phyloP scores from a whole-genome alignment of 2,888 invertebrate genomes.

The Eledona agricola region DNA sequence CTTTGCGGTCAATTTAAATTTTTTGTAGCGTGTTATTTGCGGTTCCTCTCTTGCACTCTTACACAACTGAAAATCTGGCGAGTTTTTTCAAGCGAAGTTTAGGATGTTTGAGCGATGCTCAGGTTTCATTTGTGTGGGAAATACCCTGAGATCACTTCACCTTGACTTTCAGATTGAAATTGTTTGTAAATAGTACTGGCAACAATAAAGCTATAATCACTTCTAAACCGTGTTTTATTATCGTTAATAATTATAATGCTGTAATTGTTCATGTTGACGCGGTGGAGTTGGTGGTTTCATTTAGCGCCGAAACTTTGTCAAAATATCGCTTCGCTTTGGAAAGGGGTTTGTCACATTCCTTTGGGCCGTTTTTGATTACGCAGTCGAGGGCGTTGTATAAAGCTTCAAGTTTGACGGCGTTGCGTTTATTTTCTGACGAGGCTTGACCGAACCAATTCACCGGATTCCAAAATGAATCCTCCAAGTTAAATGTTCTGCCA shows the following conservation, averaged over 20 bases:
- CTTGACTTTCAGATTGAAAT: slow-evolving; percentile 34
- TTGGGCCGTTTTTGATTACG: slow-evolving; percentile 5
- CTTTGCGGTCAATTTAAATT: too few species aligned
- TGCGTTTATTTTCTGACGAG: neutral
- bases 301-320: slow-evolving; percentile 2
- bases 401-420: slow-evolving; percentile 13
- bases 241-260: too few species aligned
- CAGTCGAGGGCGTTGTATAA: slow-evolving; percentile 25
- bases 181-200: slow-evolving; percentile 13
- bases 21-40: too few species aligned
- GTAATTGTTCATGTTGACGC: too few species aligned
- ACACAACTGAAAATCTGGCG: neutral
- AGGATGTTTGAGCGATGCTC: slow-evolving; percentile 2
- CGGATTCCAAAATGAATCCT: slow-evolving; percentile 12
- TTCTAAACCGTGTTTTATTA: too few species aligned
- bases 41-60: too few species aligned
- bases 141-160: slow-evolving; percentile 35
- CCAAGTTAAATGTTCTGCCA: slow-evolving; percentile 3
- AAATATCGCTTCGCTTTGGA: slow-evolving; percentile 13
- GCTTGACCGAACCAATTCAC: slow-evolving; percentile 24
- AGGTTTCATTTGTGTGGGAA: slow-evolving; percentile 21
- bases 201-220: neutral
- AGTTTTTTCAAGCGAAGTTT: neutral
- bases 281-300: too few species aligned
- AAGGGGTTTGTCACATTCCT: slow-evolving; percentile 13